Conservation (phyloP, 2,888 invertebrate genomes). For the Chromoteleia sp. region DNA sequence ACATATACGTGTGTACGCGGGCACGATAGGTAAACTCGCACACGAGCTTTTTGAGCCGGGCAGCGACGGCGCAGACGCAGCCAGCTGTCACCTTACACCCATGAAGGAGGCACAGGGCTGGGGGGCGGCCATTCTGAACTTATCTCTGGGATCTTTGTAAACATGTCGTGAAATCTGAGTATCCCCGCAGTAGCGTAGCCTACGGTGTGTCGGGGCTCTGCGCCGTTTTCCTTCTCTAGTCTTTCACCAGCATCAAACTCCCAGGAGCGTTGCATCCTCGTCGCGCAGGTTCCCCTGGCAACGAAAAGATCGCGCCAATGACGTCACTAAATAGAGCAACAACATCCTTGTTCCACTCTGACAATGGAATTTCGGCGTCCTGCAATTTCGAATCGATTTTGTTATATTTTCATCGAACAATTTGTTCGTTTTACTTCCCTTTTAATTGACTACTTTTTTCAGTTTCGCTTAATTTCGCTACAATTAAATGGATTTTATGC, state of each 20-base stretch:
- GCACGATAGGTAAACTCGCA: conserved; percentile 56
- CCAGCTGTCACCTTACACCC: conserved; percentile 85
- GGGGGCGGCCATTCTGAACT: conserved; percentile 84
- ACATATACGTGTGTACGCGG: conserved; percentile 45
- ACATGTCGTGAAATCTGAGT: conserved; percentile 85
- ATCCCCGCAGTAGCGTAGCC: conserved; percentile 84
- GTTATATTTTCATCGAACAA: neutral
- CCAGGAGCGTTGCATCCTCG: conserved; percentile 70
- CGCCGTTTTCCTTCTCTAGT: conserved; percentile 53
- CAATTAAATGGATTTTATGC: too few relatives aligned
- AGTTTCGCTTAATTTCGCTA: too few relatives aligned
- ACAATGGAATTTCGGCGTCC: conserved; percentile 73
- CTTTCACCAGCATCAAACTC: conserved; percentile 55
- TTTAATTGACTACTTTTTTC: too few relatives aligned
- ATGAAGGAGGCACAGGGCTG: conserved; percentile 81
- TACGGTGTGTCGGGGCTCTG: conserved; percentile 54
- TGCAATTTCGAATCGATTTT: conserved; percentile 15
- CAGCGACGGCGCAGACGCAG: conserved; percentile 80
- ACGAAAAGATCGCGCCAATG: conserved; percentile 73
- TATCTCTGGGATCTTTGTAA: conserved; percentile 85
- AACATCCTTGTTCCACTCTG: conserved; percentile 78
- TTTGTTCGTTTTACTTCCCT: neutral
- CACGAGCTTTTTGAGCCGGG: conserved; percentile 64
- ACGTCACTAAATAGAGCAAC: conserved; percentile 78
- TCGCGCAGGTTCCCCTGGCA: conserved; percentile 76